Evolutionary conservation across 2,888 invertebrate genomes (phyloP).

Genomic region (Busseola fusca): DNA sequence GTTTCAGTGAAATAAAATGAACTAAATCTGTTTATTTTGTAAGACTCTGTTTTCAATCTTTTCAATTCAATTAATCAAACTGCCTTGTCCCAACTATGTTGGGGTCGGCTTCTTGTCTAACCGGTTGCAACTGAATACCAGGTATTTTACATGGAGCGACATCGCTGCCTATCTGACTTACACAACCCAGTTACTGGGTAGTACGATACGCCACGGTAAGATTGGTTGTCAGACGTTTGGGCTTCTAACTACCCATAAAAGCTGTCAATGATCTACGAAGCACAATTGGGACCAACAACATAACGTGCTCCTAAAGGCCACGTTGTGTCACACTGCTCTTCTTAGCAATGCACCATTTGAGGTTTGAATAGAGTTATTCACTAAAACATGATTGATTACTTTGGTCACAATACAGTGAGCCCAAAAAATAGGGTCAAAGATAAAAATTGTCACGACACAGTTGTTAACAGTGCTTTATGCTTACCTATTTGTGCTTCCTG

Average conservation of each 20-base stretch:
- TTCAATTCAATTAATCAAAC: neutral
- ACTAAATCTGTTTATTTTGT: neutral
- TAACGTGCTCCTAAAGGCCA: too few relatives aligned
- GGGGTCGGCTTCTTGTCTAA: too few relatives aligned
- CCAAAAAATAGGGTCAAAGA: neutral
- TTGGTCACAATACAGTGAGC: neutral
- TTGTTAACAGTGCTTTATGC: neutral
- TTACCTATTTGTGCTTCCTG: constrained; percentile 12
- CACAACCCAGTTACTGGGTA: neutral
- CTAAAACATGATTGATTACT: neutral
- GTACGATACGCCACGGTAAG: neutral
- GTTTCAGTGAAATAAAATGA: neutral
- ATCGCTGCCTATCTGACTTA: too few relatives aligned
- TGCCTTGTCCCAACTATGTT: neutral
- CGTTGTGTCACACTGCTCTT: too few relatives aligned
- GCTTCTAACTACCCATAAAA: neutral
- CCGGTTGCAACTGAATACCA: too few relatives aligned
- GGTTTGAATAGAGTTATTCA: neutral
- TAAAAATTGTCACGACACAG: constrained; percentile 5
- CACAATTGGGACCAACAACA: neutral
- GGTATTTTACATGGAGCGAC: too few relatives aligned
- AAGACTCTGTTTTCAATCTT: neutral
- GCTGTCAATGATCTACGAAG: neutral
- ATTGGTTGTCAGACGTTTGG: neutral
- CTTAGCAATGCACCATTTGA: too few relatives aligned